Base-by-base conservation (phyloP, 2,888 invertebrate species). In the Synanthedon formicaeformis region DNA sequence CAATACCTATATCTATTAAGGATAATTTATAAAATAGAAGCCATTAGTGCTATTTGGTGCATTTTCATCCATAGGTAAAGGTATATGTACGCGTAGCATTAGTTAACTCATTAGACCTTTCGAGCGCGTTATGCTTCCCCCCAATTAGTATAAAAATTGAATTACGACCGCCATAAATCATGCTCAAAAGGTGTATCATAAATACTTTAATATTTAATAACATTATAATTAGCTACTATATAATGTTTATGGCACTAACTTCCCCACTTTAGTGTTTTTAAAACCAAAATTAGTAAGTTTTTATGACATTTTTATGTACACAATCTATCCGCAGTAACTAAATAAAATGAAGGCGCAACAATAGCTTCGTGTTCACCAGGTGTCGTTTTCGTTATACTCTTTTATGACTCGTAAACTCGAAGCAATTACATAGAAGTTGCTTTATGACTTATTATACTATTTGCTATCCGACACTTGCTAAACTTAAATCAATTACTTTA, bases 211-310 rank as follows among this genome's bases (percentile, higher is more conserved):
- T 52, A 41, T 34, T 34, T 34, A 34, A 34, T 45, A 52, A 54
- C 48, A 54, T 51, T 54, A 54, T 52, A 54, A 54, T 52, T 52
- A 56, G 14, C 54, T 50, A 18, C 50, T 11, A 50, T 41, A 45
- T 45, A 45, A 45, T 45, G 45, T 45, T 45, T 45, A 14, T n/a
- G 45, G 13, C 45, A 13, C 10, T 13, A 45, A 45, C n/a, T 13
- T 45, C 13, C 45, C 14, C 45, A 45, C 45, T 45, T n/a, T n/a
- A 6, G 45, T 45, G 14, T n/a, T 45, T 45, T 12, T 45, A 45
- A 34, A 34, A 34, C 34, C 34, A 34, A 34, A 34, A 45, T 45
- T 45, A 45, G n/a, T 45, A 2, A 10, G 13, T 45, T 45, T 48
- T 49, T 16, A 49, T 49, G 49, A 16, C 23, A 23, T 49, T 49